Conservation (phyloP, 2,888 invertebrate genomes). For the Lordiphosa fenestrarum region DNA sequence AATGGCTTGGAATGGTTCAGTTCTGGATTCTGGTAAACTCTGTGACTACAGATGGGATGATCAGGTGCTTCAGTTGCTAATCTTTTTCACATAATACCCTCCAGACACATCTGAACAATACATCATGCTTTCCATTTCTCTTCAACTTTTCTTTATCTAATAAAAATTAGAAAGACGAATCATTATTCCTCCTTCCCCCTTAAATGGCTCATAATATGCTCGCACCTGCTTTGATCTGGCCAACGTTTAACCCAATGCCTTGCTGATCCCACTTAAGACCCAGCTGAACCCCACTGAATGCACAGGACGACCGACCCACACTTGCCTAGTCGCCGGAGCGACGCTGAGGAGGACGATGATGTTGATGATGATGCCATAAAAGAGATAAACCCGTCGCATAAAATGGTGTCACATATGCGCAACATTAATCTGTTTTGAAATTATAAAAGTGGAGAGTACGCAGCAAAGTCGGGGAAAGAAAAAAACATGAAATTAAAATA, state of each 20-base stretch:
- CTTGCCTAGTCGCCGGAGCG: slow-evolving; percentile 18
- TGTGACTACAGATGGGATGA: too few relatives aligned
- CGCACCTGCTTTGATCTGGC: slow-evolving; percentile 54
- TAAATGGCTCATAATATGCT: slow-evolving; percentile 30
- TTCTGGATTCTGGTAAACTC: too few relatives aligned
- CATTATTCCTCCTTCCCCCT: neutral
- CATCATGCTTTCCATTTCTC: neutral
- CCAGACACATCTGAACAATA: too few relatives aligned
- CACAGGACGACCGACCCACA: slow-evolving; percentile 25
- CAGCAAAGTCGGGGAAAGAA: slow-evolving; percentile 26
- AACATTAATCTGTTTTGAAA: slow-evolving; percentile 78
- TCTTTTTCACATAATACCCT: too few relatives aligned
- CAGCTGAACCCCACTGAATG: slow-evolving; percentile 32
- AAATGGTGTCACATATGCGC: slow-evolving; percentile 76
- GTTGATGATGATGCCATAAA: slow-evolving; percentile 76
- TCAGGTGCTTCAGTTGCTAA: too few relatives aligned
- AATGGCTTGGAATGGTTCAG: too few relatives aligned
- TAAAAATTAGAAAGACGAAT: too few relatives aligned
- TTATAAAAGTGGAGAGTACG: slow-evolving; percentile 70
- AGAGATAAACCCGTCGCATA: slow-evolving; percentile 75
- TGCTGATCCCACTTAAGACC: slow-evolving; percentile 58
- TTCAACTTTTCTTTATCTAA: neutral
- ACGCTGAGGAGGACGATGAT: slow-evolving; percentile 8
- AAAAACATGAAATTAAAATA: slow-evolving; percentile 67
- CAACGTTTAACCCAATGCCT: slow-evolving; percentile 34